These are phyloP conservation scores for Eurois occulta DNA, from an alignment of 2,888 invertebrate genomes.

Conservation along the genomic window DNA sequence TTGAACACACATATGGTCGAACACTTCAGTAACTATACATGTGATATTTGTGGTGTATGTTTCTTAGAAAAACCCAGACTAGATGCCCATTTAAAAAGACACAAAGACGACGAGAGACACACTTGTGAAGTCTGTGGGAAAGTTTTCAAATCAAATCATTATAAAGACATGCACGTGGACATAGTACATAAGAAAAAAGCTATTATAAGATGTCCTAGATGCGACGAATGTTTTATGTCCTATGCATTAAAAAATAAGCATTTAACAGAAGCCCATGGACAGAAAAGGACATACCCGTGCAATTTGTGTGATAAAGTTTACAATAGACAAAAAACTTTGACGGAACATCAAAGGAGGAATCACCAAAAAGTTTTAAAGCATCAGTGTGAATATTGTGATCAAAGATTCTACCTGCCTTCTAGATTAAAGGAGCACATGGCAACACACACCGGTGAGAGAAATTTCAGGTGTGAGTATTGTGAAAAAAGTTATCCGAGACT, in stretches of 20 bases:
- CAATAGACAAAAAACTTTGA: constrained; percentile 85
- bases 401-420: constrained; percentile 87
- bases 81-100: constrained; percentile 86
- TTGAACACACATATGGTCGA: constrained; percentile 87
- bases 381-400: constrained; percentile 89
- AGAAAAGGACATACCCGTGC: constrained; percentile 85
- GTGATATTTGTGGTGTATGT: constrained; percentile 86
- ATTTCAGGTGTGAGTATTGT: constrained; percentile 90
- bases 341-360: constrained; percentile 85
- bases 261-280: constrained; percentile 85
- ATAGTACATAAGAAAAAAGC: constrained; percentile 87
- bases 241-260: constrained; percentile 86
- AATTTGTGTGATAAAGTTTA: constrained; percentile 87
- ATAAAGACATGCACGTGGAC: constrained; percentile 87
- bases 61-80: constrained; percentile 87
- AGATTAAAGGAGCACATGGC: constrained; percentile 88
- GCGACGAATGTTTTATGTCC: constrained; percentile 87
- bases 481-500: constrained; percentile 91
- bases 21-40: constrained; percentile 86
- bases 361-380: constrained; percentile 88
- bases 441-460: constrained; percentile 89
- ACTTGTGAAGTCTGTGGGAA: constrained; percentile 89
- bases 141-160: constrained; percentile 86
- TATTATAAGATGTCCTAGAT: constrained; percentile 84
- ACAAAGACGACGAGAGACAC: constrained; percentile 88